These are phyloP conservation scores for Anguilla obscura DNA, from an alignment of 2,797 vertebrate genomes.

Conservation along the genomic window DNA sequence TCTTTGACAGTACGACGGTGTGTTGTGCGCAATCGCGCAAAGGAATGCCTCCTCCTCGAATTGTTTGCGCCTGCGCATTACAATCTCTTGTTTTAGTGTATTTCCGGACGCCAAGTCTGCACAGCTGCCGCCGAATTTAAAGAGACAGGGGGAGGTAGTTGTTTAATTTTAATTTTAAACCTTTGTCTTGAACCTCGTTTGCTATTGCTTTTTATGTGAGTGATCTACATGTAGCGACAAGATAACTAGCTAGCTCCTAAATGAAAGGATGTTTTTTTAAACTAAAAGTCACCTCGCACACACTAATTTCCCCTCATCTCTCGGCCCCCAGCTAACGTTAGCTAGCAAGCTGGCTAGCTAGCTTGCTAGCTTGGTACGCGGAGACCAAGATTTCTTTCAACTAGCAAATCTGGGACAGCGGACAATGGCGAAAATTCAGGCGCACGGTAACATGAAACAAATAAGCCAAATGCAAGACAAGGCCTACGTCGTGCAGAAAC, in stretches of 20 bases:
- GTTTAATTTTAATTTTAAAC: slow-evolving; percentile 71
- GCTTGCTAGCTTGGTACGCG: slow-evolving; percentile 57
- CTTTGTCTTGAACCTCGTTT: slow-evolving; percentile 67
- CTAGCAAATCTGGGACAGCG: slow-evolving; percentile 58
- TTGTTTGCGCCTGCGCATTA: slow-evolving; percentile 65
- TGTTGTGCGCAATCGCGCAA: slow-evolving; percentile 23
- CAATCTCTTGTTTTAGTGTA: slow-evolving; percentile 60
- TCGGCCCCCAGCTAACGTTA: slow-evolving; percentile 45
- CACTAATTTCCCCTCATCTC: slow-evolving; percentile 61
- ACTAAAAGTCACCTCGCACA: slow-evolving; percentile 61
- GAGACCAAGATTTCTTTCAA: slow-evolving; percentile 45
- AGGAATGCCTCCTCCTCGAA: slow-evolving; percentile 55
- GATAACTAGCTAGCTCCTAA: slow-evolving; percentile 34
- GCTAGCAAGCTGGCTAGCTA: slow-evolving; percentile 58
- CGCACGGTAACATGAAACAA: slow-evolving; percentile 78
- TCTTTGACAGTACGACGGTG: neutral
- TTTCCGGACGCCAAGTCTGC: slow-evolving; percentile 77
- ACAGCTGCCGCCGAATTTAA: slow-evolving; percentile 83
- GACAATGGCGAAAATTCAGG: slow-evolving; percentile 85
- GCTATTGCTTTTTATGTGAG: slow-evolving; percentile 37
- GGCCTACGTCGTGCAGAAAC: slow-evolving; percentile 80
- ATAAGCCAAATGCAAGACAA: slow-evolving; percentile 80
- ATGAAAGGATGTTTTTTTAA: slow-evolving; percentile 52
- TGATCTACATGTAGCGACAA: slow-evolving; percentile 6
- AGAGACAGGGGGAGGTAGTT: slow-evolving; percentile 78